Evolutionary conservation across 2,797 vertebrate genomes (phyloP).

Genomic region (Morus bassanus): DNA sequence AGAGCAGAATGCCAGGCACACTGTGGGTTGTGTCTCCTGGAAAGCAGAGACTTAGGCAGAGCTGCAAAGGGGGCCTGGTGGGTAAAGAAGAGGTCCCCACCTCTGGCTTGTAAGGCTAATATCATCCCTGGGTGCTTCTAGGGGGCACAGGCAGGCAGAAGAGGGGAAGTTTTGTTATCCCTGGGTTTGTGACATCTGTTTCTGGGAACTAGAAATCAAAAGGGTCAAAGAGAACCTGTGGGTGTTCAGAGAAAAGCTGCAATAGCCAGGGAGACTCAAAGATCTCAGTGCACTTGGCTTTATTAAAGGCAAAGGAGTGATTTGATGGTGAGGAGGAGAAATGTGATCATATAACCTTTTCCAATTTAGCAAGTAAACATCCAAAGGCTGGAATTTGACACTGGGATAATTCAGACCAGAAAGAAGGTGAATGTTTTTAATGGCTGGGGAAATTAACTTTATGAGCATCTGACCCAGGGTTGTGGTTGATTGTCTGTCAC

Average conservation of each 20-base stretch:
- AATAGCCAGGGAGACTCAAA: background rate
- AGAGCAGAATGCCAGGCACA: background rate
- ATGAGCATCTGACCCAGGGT: background rate
- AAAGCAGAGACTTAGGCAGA: background rate
- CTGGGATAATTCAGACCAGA: conserved; percentile 42
- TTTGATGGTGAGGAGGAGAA: background rate
- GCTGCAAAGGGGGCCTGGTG: fast-evolving
- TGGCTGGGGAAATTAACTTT: conserved; percentile 34
- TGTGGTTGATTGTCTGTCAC: background rate
- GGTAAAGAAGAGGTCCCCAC: background rate
- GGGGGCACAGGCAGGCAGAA: background rate
- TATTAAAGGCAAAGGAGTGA: background rate
- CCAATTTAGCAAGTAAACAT: background rate
- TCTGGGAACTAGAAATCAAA: background rate
- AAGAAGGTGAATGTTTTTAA: conserved; percentile 45
- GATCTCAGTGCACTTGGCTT: background rate
- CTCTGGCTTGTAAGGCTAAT: background rate
- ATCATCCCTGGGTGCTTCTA: background rate
- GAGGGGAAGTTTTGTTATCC: background rate
- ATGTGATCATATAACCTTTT: background rate
- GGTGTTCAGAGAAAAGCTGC: background rate
- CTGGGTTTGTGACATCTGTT: background rate
- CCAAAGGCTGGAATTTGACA: conserved; percentile 25
- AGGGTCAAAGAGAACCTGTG: background rate
- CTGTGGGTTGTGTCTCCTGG: background rate